Evolutionary conservation across 2,113 vertebrate genomes (phyloP), one percentile per base, ranked within the genome.

Genomic region (Ariopsis seemanni): DNA sequence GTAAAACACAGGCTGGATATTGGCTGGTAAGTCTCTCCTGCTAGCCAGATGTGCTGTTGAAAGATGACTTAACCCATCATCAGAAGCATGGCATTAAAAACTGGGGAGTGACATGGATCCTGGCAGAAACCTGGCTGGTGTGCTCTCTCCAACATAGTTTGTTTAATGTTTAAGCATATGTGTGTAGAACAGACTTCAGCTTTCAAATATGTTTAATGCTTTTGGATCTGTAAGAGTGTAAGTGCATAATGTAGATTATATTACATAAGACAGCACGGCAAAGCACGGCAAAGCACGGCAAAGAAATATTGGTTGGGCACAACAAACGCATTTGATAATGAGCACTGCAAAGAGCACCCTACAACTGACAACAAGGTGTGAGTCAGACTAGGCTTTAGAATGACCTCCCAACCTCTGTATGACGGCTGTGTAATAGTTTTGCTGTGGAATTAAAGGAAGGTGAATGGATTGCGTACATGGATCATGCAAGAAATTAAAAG

Each of bases 11-110:
- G 52, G 55, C 82, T 62, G 89, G 82, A 58, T 75, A 53, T 55
- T 89, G 77, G 57, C 79, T 83, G 20, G 71, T 57, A 83, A 27
- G 48, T 50, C 71, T 25, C 80, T 90, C 78, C 93, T 93, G 93
- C 85, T 18, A 72, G 89, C 93, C 94, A 95, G 93, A 95, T 95
- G 94, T 94, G 91, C 90, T 91, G 93, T 83, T 79, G 89, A 92
- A 89, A 84, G 92, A 92, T 79, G 30, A 58, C 83, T 90, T 93
- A 88, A 84, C 88, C 89, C 71, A 83, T 87, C 79, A 79, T 85
- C 84, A 88, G 89, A 86, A 60, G 72, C 86, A 77, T 85, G 86
- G 79, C 91, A 90, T 88, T 69, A 86, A 87, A 80, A 82, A 69
- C 87, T 89, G 88, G 84, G 85, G 84, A 90, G 69, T 89, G 89